Percentiles rank a stretch among this genome's conserved stretches.
phyloP scores from a whole-genome alignment of 2,888 invertebrate genomes.

The Hydropsyche betteni region DNA sequence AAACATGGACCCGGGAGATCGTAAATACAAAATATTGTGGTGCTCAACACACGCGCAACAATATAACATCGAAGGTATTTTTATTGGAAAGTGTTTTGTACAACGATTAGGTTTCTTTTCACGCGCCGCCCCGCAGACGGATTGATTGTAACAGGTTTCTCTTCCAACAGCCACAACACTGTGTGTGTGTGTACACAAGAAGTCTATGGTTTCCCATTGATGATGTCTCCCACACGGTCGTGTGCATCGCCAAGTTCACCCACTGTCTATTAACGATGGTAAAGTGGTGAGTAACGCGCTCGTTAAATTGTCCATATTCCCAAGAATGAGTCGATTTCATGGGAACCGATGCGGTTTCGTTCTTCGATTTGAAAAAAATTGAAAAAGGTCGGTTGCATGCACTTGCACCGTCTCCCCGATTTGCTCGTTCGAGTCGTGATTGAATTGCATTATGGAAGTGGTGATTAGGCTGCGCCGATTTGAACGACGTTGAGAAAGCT shows the following conservation, averaged over 20 bases:
- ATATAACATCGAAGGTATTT: conserved; percentile 12
- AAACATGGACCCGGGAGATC: not conserved
- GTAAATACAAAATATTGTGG: not conserved
- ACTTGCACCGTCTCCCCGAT: too few species aligned
- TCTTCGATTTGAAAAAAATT: too few species aligned
- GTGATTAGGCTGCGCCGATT: too few species aligned
- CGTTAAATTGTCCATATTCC: conserved; percentile 30
- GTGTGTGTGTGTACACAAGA: not conserved
- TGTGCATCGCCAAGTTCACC: conserved; percentile 25
- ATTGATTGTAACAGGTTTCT: conserved; percentile 28
- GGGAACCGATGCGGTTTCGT: conserved; percentile 5
- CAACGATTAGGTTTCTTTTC: conserved; percentile 11
- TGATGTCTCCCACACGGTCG: conserved; percentile 8
- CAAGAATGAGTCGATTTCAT: conserved; percentile 5
- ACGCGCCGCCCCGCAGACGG: not conserved
- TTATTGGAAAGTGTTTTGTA: conserved; percentile 27
- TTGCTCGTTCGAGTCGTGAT: too few species aligned
- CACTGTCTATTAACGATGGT: conserved; percentile 30
- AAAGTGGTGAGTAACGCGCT: conserved; percentile 26
- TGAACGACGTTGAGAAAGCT: too few species aligned
- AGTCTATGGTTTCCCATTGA: conserved; percentile 5
- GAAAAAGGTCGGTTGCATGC: too few species aligned
- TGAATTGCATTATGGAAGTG: too few species aligned
- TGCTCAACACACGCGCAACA: too few species aligned
- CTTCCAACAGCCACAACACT: not conserved